Evolutionary conservation across 2,797 vertebrate species (phyloP).

Genomic region (Siniperca undulata): DNA sequence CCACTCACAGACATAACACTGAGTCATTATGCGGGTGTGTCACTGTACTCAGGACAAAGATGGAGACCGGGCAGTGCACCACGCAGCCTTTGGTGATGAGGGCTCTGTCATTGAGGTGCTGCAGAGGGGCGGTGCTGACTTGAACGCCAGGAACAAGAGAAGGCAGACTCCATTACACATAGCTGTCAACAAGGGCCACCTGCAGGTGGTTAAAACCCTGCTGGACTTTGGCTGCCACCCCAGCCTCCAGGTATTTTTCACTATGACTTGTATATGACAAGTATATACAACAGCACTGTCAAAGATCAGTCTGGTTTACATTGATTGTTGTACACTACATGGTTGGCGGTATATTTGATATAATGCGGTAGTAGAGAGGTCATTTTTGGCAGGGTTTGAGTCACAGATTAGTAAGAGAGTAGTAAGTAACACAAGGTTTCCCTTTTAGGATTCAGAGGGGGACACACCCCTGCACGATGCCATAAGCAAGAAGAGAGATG

Average conservation of each 20-base stretch:
- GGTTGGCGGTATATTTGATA: neutral
- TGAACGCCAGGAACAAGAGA: constrained; percentile 98
- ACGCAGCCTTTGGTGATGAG: constrained; percentile 97
- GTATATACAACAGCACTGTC: neutral
- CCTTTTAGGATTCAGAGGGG: constrained; percentile 95
- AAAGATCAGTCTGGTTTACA: neutral
- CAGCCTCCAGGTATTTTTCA: constrained; percentile 93
- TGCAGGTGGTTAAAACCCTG: constrained; percentile 98
- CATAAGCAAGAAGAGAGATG: constrained; percentile 99
- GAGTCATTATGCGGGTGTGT: constrained; percentile 49
- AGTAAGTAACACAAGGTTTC: constrained; percentile 45
- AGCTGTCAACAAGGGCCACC: constrained; percentile 98
- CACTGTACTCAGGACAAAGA: constrained; percentile 92
- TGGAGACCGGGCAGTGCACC: constrained; percentile 97
- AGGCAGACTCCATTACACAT: constrained; percentile 98
- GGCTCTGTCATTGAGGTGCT: constrained; percentile 98
- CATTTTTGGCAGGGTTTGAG: neutral
- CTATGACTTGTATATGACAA: constrained; percentile 16
- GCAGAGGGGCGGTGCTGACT: constrained; percentile 95
- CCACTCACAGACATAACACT: constrained; percentile 16
- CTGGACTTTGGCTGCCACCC: constrained; percentile 98
- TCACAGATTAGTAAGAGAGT: constrained; percentile 3
- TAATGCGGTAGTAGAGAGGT: neutral
- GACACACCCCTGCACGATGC: constrained; percentile 99
- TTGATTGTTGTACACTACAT: neutral